Conservation (phyloP, 2,113 vertebrate genomes). For the Triplophysa siluroides region DNA sequence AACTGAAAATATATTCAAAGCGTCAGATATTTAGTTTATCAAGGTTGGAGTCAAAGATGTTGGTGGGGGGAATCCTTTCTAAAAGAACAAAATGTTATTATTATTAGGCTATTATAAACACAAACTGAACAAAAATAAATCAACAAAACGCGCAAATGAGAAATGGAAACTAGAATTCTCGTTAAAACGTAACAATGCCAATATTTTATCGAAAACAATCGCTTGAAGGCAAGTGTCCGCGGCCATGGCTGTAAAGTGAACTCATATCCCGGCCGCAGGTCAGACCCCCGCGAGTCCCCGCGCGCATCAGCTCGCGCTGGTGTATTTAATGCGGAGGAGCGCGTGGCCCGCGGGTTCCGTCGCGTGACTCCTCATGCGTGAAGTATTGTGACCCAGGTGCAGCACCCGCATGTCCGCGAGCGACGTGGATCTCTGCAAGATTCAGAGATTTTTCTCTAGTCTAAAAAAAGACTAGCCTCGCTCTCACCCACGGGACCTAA, state of each 20-base stretch:
- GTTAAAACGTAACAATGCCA: conserved; percentile 2
- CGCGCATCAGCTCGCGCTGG: conserved; percentile 62
- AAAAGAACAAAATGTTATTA: background rate
- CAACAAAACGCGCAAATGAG: background rate
- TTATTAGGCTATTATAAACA: too few species aligned
- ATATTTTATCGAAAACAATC: conserved; percentile 26
- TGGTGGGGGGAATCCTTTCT: too few species aligned
- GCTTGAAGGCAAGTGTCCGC: conserved; percentile 17
- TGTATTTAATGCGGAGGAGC: conserved; percentile 71
- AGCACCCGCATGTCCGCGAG: conserved; percentile 75
- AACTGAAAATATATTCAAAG: too few species aligned
- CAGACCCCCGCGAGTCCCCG: conserved; percentile 15
- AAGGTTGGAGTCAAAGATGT: too few species aligned
- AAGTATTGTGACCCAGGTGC: conserved; percentile 81
- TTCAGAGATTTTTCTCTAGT: conserved; percentile 48
- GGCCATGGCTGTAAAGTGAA: conserved; percentile 32
- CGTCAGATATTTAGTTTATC: too few species aligned
- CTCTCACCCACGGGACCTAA: conserved; percentile 41
- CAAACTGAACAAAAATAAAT: background rate
- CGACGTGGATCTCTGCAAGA: conserved; percentile 55
- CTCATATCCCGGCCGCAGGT: conserved; percentile 38
- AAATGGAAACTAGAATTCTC: background rate
- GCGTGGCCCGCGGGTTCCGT: conserved; percentile 68
- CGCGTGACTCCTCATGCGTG: conserved; percentile 75
- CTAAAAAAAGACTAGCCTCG: conserved; percentile 47